Base-by-base conservation (phyloP, 1,140 invertebrate species). In the Calosoma granatense region DNA sequence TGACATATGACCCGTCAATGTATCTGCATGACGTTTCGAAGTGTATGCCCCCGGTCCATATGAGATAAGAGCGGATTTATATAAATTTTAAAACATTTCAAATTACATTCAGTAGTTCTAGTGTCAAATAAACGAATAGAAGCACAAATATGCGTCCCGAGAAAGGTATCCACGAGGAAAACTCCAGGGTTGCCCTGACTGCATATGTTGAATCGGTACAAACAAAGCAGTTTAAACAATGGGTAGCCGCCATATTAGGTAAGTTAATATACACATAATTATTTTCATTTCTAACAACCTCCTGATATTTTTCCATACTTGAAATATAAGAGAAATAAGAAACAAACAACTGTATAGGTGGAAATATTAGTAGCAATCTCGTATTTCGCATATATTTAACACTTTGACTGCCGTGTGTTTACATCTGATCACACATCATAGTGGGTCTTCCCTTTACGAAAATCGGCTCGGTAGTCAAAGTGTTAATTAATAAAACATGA, bases 211-310 rank as follows among this genome's bases (percentile, higher is more conserved):
- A 21, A 15, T 47, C 57, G 22, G 47, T 17, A 23, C 63, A 59
- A 55, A 11, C 22, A 52, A 55, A 6, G 20, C 53, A 53, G 17
- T 56, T 64, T 22, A 61, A 60, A 36, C 69, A 70, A 55, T 68
- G 65, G 55, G 15, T 67, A 11, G 65, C 63, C n/a, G 60, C 68
- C 22, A 56, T 63, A 36, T 54, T 68, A 54, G 64, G 68, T 64
- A 63, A 64, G 59, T 63, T 22, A 0, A 36, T 36, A 53, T 1
- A n/a, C n/a, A n/a, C n/a, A n/a, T n/a, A 2, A 22, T 53, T 2
- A 20, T 17, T 51, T 51, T 51, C 6, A n/a, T 15, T 4, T 12
- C 4, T 51, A 4, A 51, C 3, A 3, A n/a, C 15, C 9, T 51
- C 19, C 19, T 6, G 19, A 51, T 19, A 51, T 6, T 12, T 51